A percentile compares a stretch with the other conserved stretches of the same genome.
Conservation (phyloP, 2,888 invertebrate species). For the Hydriomena furcata region DNA sequence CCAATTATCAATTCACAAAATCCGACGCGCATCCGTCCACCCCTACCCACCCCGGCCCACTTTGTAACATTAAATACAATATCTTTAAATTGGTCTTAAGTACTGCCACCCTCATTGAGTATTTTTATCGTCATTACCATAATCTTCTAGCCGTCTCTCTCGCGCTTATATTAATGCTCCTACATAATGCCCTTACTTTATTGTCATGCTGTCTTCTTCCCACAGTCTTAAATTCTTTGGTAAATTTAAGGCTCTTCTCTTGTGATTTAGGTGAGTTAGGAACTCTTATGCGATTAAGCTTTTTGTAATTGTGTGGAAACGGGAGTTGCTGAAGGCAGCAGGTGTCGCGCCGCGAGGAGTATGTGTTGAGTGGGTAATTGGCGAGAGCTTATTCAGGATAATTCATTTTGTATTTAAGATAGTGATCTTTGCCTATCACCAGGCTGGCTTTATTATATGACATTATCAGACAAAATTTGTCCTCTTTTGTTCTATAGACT, state of each 20-base stretch:
- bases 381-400: background rate
- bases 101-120: slow-evolving; percentile 74
- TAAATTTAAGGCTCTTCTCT: slow-evolving; percentile 70
- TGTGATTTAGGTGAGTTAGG: slow-evolving; percentile 59
- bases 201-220: slow-evolving; percentile 42
- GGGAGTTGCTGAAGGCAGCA: slow-evolving; percentile 15
- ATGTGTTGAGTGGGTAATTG: background rate
- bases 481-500: too few relatives aligned
- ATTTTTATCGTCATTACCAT: slow-evolving; percentile 80
- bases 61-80: slow-evolving; percentile 78
- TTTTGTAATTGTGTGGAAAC: slow-evolving; percentile 61
- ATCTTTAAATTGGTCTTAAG: slow-evolving; percentile 81
- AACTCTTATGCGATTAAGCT: slow-evolving; percentile 65
- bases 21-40: slow-evolving; percentile 55
- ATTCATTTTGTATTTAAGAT: background rate
- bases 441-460: too few relatives aligned
- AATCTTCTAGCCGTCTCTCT: slow-evolving; percentile 64
- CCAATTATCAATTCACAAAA: slow-evolving; percentile 74
- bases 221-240: slow-evolving; percentile 57
- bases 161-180: slow-evolving; percentile 39
- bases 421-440: too few relatives aligned
- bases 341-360: background rate
- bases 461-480: too few relatives aligned
- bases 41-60: slow-evolving; percentile 45
- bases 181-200: slow-evolving; percentile 12